Evolutionary conservation across 2,797 vertebrate species (phyloP), one percentile per base, ranked within the genome.

Genomic region (Danio choprae): DNA sequence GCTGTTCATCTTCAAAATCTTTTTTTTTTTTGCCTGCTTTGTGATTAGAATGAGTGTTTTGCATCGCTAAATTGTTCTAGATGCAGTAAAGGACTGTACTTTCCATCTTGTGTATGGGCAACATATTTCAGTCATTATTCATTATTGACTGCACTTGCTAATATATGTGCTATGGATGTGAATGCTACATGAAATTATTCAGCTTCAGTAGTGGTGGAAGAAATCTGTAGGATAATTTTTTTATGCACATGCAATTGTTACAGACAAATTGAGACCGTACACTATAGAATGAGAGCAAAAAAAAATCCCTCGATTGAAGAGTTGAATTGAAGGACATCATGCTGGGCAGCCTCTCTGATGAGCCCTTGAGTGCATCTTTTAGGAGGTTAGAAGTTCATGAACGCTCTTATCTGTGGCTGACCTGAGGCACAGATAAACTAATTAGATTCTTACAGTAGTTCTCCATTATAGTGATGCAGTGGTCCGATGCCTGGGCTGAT

Each of bases 301-400:
- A 36, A 44, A 3, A 22, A 29, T 38, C 6, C 0, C 22, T 29
- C 5, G 7, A 53, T 11, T 38, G 68, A 79, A 15, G 77, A 70
- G 36, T 36, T 51, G 8, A 69, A 36, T 55, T 51, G 20, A 40
- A 79, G 46, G 46, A 70, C 56, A 51, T 41, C 16, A 38, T 20
- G 1, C 36, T 29, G 67, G 41, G 16, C 11, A 41, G 56, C 38
- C 18, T 62, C 44, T 43, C 18, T 53, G 56, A 63, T 29, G 12
- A 71, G 40, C 64, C n/a, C 43, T 29, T 20, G 8, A 70, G n/a
- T 4, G 38, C n/a, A 70, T 51, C 59, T 64, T 55, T 56, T 3
- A 41, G 6, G 15, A 64, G 20, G 68, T 73, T 55, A 55, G 16
- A 79, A 38, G 68, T 44, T 79, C 11, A 44, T 46, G 67, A 72